Conservation (phyloP, 1,140 invertebrate genomes). For the Platyscapa corneri region DNA sequence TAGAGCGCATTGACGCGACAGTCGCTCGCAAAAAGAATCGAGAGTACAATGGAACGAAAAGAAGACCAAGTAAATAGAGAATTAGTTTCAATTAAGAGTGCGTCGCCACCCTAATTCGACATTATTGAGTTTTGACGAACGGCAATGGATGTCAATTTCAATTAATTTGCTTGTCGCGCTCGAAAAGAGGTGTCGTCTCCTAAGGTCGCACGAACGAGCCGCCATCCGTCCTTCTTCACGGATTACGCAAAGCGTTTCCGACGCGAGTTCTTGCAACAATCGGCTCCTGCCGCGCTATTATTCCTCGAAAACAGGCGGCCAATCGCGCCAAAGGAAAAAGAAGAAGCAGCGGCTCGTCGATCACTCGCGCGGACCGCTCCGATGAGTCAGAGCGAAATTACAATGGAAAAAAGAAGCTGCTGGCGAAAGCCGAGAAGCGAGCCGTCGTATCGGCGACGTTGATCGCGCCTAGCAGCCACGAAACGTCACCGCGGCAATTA, state of each 20-base stretch:
- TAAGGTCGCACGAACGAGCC: neutral
- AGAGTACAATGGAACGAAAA: neutral
- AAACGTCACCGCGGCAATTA: conserved; percentile 47
- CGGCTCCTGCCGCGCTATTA: too few species aligned
- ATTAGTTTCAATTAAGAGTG: neutral
- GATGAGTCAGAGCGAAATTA: neutral
- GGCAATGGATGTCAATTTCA: neutral
- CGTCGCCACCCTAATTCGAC: neutral
- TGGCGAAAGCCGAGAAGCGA: neutral
- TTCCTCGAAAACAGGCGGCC: too few species aligned
- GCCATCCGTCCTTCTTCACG: neutral
- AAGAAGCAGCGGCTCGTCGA: neutral
- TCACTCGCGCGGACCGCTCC: neutral
- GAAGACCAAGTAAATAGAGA: neutral
- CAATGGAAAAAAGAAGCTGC: neutral
- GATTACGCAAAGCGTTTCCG: neutral
- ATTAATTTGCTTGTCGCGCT: neutral
- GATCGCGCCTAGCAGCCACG: conserved; percentile 20
- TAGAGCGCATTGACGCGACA: neutral
- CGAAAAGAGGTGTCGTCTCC: neutral
- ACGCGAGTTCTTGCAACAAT: too few species aligned
- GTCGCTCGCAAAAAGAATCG: neutral
- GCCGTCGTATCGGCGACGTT: neutral
- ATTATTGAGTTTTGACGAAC: neutral
- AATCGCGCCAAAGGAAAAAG: neutral